These are phyloP conservation scores for Anticlea derivata DNA, from an alignment of 2,888 invertebrate species.

Conservation along the genomic window DNA sequence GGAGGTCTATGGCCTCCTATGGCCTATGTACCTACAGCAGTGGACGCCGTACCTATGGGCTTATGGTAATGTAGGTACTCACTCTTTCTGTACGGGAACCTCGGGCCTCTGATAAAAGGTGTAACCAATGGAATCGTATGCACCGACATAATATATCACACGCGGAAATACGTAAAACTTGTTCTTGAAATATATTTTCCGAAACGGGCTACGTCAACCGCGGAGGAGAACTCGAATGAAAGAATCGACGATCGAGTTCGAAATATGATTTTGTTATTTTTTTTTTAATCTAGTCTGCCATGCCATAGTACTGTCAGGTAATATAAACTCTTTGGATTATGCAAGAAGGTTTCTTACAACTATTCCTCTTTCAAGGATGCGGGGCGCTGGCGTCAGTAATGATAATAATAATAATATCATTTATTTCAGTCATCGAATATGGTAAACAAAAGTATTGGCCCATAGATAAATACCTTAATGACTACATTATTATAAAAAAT, in stretches of 20 bases:
- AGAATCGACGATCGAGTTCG: constrained; percentile 68
- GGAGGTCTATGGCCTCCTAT: too few relatives aligned
- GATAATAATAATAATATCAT: too few relatives aligned
- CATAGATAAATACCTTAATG: too few relatives aligned
- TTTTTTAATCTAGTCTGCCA: constrained; percentile 51
- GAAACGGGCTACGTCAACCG: constrained; percentile 50
- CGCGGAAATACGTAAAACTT: constrained; percentile 41
- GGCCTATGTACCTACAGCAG: too few relatives aligned
- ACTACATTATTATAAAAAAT: too few relatives aligned
- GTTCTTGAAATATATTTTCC: constrained; percentile 21
- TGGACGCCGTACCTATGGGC: too few relatives aligned
- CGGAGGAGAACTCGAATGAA: constrained; percentile 60
- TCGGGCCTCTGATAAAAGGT: constrained; percentile 78
- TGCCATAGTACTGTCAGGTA: constrained; percentile 30
- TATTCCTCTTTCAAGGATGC: too few relatives aligned
- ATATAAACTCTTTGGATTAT: constrained; percentile 20
- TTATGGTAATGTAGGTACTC: constrained; percentile 48
- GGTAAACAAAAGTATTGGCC: too few relatives aligned
- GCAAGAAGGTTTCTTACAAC: background rate
- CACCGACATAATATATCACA: constrained; percentile 72
- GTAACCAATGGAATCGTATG: constrained; percentile 77
- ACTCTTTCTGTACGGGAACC: constrained; percentile 80
- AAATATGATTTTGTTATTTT: constrained; percentile 50
- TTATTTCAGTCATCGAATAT: too few relatives aligned
- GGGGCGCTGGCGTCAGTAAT: too few relatives aligned